A percentile compares a stretch with the other conserved stretches of the same genome.
Evolutionary conservation across 2,888 invertebrate species (phyloP).

Genomic region (Hydrotaea cyrtoneurina): DNA sequence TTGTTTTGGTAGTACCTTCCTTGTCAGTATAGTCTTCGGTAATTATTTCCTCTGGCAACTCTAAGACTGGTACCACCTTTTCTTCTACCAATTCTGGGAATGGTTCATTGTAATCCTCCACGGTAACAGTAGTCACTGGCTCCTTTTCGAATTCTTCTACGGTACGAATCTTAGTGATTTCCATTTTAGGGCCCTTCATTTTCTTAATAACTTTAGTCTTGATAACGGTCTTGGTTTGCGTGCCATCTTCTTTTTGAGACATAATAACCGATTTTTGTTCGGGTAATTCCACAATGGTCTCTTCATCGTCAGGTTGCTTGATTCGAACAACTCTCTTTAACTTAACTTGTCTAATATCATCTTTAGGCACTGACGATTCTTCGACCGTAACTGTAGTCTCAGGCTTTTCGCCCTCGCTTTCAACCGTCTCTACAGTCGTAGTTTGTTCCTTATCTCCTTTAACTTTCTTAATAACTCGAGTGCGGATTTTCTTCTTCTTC

Average conservation of each 20-base stretch:
- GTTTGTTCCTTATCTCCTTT: constrained; percentile 61
- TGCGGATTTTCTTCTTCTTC: constrained; percentile 53
- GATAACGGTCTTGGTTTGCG: constrained; percentile 78
- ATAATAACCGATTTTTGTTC: constrained; percentile 78
- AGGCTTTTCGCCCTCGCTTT: constrained; percentile 61
- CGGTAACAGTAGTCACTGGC: constrained; percentile 79
- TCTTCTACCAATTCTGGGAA: constrained; percentile 75
- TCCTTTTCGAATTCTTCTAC: constrained; percentile 80
- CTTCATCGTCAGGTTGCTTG: constrained; percentile 74
- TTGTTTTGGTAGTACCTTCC: constrained; percentile 74
- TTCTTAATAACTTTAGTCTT: constrained; percentile 82
- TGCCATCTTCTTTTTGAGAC: constrained; percentile 79
- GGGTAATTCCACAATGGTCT: constrained; percentile 77
- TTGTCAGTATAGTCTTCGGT: constrained; percentile 74
- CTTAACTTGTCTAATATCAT: constrained; percentile 63
- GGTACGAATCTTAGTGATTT: constrained; percentile 79
- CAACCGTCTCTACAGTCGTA: constrained; percentile 67
- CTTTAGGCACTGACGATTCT: constrained; percentile 34
- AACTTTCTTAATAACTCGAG: constrained; percentile 62
- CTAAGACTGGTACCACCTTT: constrained; percentile 72
- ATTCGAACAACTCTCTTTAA: constrained; percentile 73
- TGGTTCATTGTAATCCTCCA: constrained; percentile 74
- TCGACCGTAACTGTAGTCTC: constrained; percentile 62
- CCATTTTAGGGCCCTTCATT: constrained; percentile 78
- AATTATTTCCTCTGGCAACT: constrained; percentile 75